phyloP scores from a whole-genome alignment of 1,140 invertebrate genomes.

The Panagrolaimus sp. region DNA sequence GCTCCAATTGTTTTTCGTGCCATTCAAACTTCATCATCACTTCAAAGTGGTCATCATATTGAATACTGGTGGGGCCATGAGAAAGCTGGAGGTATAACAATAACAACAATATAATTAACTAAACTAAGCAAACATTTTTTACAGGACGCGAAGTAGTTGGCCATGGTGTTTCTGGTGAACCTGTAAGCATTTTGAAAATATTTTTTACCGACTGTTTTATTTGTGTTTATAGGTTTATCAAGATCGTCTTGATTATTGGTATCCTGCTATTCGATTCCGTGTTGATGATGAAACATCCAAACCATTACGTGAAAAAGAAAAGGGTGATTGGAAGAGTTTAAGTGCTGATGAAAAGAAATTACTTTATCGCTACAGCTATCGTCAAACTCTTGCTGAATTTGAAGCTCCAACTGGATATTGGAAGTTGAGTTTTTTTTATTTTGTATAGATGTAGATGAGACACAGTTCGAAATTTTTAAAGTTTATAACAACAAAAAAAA shows the following conservation, averaged over 20 bases:
- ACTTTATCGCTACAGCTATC: slow-evolving; percentile 54
- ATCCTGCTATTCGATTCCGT: slow-evolving; percentile 56
- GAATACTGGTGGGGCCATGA: slow-evolving; percentile 56
- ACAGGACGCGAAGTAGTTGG: slow-evolving; percentile 53
- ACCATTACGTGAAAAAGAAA: slow-evolving; percentile 49
- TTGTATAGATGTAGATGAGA: too few species aligned
- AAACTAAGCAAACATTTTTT: too few species aligned
- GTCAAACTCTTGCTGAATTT: slow-evolving; percentile 54
- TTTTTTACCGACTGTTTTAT: neutral
- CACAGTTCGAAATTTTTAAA: too few species aligned
- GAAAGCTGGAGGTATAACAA: slow-evolving; percentile 15
- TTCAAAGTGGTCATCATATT: slow-evolving; percentile 29
- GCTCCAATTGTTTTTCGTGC: slow-evolving; percentile 25
- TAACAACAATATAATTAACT: too few species aligned
- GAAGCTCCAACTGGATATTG: slow-evolving; percentile 56
- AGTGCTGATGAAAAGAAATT: slow-evolving; percentile 51
- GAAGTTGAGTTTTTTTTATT: too few species aligned
- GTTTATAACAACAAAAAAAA: too few species aligned
- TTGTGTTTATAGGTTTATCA: slow-evolving; percentile 40
- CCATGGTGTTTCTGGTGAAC: slow-evolving; percentile 44
- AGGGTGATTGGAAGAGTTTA: slow-evolving; percentile 54
- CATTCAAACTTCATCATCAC: slow-evolving; percentile 34
- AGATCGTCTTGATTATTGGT: slow-evolving; percentile 57
- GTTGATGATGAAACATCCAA: slow-evolving; percentile 48
- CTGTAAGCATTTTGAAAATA: slow-evolving; percentile 34